phyloP scores from a whole-genome alignment of 2,113 vertebrate species.

The Oenanthe melanoleuca region DNA sequence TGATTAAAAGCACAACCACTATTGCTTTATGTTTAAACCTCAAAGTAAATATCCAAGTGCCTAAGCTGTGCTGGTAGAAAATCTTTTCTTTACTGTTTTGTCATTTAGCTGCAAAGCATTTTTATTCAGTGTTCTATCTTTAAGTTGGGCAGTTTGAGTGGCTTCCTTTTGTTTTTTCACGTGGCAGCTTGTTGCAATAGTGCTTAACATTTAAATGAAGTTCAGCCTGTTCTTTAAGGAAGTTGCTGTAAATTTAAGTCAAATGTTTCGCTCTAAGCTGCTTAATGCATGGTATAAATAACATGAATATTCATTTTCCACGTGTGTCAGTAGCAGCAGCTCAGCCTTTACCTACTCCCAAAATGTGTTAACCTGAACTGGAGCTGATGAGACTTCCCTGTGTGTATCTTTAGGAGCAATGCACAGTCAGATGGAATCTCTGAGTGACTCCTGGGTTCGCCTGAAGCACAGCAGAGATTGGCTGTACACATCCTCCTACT shows the following conservation, averaged over 20 bases:
- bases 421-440: constrained; percentile 78
- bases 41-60: neutral
- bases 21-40: constrained; percentile 5
- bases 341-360: constrained; percentile 12
- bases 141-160: constrained; percentile 67
- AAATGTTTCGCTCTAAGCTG: constrained; percentile 67
- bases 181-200: constrained; percentile 57
- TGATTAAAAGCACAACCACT: neutral
- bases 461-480: constrained; percentile 86
- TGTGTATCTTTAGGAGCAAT: constrained; percentile 68
- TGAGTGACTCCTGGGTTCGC: constrained; percentile 90
- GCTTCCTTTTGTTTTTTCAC: constrained; percentile 72
- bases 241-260: constrained; percentile 56
- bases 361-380: neutral
- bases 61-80: constrained; percentile 5
- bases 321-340: constrained; percentile 44
- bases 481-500: constrained; percentile 79
- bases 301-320: constrained; percentile 67
- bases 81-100: neutral
- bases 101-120: constrained; percentile 45
- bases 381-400: constrained; percentile 25
- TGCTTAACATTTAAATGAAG: constrained; percentile 47
- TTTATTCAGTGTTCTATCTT: constrained; percentile 57
- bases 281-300: constrained; percentile 73
- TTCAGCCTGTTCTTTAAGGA: constrained; percentile 59